phyloP scores from a whole-genome alignment of 2,888 invertebrate genomes.

The Drosophila histrio region DNA sequence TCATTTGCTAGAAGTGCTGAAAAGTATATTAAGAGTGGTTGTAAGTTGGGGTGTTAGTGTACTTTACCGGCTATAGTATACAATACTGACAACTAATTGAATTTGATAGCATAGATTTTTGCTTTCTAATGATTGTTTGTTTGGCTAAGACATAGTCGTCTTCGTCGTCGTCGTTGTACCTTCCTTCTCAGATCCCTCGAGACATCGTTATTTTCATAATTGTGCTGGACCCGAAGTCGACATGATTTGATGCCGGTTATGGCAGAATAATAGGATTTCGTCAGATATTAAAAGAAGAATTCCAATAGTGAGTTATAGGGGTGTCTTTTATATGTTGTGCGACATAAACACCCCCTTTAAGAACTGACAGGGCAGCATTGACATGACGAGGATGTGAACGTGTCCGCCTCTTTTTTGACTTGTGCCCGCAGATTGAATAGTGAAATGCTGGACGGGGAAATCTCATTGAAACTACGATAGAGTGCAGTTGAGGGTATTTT shows the following conservation, averaged over 20 bases:
- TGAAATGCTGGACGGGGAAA: neutral
- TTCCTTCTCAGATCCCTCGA: constrained; percentile 42
- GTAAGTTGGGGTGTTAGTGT: neutral
- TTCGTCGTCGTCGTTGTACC: too few relatives aligned
- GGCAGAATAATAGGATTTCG: constrained; percentile 80
- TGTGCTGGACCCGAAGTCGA: constrained; percentile 4
- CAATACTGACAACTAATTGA: constrained; percentile 46
- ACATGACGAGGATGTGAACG: constrained; percentile 32
- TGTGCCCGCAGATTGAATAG: constrained; percentile 16
- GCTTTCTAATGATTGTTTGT: constrained; percentile 40
- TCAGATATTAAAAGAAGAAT: constrained; percentile 63
- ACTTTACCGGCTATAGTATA: neutral
- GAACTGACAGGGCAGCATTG: constrained; percentile 40
- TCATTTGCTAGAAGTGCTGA: neutral
- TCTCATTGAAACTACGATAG: constrained; percentile 15
- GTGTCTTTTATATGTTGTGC: constrained; percentile 24
- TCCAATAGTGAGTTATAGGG: constrained; percentile 54
- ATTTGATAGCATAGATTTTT: constrained; percentile 48
- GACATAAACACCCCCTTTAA: constrained; percentile 37
- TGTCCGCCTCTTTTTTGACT: constrained; percentile 24
- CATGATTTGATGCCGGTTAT: constrained; percentile 39
- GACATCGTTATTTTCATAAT: constrained; percentile 58
- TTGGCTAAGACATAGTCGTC: constrained; percentile 14
- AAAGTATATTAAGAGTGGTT: neutral
- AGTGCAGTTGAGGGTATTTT: constrained; percentile 22